A percentile compares a stretch with the other conserved stretches of the same genome.
These are phyloP conservation scores for Carapus acus DNA, from an alignment of 2,797 vertebrate species.

Conservation along the genomic window DNA sequence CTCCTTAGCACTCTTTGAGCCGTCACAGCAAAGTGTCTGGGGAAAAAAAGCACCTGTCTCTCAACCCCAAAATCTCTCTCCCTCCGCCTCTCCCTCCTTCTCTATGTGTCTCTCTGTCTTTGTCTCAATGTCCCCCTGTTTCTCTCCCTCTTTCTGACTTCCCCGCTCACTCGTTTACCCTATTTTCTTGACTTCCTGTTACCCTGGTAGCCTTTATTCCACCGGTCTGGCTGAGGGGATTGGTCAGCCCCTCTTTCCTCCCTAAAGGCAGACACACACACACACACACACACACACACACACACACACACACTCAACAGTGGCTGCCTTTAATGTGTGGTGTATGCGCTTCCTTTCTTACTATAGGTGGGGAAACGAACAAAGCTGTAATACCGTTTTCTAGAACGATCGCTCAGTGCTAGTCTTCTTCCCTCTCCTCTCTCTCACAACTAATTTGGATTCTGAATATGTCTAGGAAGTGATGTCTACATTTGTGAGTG, in stretches of 20 bases:
- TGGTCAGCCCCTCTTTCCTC: constrained; percentile 66
- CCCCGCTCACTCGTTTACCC: too few species aligned
- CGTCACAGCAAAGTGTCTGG: constrained; percentile 42
- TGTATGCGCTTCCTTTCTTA: constrained; percentile 59
- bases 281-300: too few species aligned
- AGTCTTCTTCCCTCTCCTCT: not conserved
- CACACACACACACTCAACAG: too few species aligned
- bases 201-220: constrained; percentile 66
- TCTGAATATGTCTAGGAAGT: not conserved
- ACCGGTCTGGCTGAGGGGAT: constrained; percentile 61
- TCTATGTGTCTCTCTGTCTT: constrained; percentile 6
- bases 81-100: constrained; percentile 31
- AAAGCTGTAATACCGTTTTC: too few species aligned
- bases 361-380: constrained; percentile 51
- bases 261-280: constrained; percentile 38
- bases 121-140: too few species aligned
- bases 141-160: too few species aligned
- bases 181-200: constrained; percentile 78
- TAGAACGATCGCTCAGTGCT: constrained; percentile 55
- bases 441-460: not conserved
- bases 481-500: too few species aligned
- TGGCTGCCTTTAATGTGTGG: constrained; percentile 58
- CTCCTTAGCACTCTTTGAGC: constrained; percentile 41
- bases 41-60: constrained; percentile 46
- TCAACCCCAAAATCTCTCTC: constrained; percentile 38